Conservation (phyloP, 2,888 invertebrate species). For the Caenorhabditis drosophilae region DNA sequence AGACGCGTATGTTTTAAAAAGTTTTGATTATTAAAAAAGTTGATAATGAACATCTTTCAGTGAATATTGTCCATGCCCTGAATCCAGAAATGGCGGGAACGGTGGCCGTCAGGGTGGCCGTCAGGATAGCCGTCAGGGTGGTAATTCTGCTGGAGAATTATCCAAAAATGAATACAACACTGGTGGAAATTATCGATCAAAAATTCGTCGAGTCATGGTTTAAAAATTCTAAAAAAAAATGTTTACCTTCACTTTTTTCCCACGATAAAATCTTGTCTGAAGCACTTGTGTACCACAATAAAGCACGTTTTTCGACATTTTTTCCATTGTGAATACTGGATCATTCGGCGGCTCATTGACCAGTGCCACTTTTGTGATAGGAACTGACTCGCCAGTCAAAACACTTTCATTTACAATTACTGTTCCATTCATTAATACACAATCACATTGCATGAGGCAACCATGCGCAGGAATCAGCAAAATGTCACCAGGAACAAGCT, state of each 20-base stretch:
- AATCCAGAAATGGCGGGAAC: conserved; percentile 22
- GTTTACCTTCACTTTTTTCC: conserved; percentile 63
- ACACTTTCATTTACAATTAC: conserved; percentile 93
- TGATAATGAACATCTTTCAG: too few relatives aligned
- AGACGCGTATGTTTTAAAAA: conserved; percentile 26
- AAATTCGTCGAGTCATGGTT: background rate
- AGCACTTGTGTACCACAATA: conserved; percentile 88
- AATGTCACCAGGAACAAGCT: conserved; percentile 76
- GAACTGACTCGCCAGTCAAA: conserved; percentile 92
- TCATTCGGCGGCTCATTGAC: conserved; percentile 50
- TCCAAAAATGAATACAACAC: conserved; percentile 28
- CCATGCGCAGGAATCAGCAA: conserved; percentile 80
- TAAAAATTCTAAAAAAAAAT: conserved; percentile 1
- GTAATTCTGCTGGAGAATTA: too few relatives aligned
- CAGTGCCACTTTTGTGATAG: conserved; percentile 80
- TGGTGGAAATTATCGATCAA: conserved; percentile 1
- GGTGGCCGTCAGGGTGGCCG: too few relatives aligned
- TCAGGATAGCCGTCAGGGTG: too few relatives aligned
- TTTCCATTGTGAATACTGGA: conserved; percentile 74
- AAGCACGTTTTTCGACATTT: conserved; percentile 83
- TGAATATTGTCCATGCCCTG: conserved; percentile 35
- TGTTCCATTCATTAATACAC: conserved; percentile 83
- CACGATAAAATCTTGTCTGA: conserved; percentile 78
- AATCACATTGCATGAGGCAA: conserved; percentile 80
- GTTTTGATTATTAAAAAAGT: background rate